Evolutionary conservation across 2,113 vertebrate genomes (phyloP).

Genomic region (Natator depressus): DNA sequence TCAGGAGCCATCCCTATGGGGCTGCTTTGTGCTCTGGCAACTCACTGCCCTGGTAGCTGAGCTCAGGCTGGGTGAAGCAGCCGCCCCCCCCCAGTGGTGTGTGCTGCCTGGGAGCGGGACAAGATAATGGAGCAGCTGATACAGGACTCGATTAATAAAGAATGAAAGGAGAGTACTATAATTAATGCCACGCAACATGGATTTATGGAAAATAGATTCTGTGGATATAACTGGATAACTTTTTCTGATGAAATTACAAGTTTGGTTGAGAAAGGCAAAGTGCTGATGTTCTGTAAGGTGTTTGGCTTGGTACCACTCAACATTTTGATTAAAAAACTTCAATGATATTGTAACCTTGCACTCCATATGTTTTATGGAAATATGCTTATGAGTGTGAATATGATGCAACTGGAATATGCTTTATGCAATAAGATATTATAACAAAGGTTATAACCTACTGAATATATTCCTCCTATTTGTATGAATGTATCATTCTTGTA

Average conservation of each 20-base stretch:
- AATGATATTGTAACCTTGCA: neutral
- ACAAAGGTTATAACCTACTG: too few species aligned
- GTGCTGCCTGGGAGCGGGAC: neutral
- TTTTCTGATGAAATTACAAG: neutral
- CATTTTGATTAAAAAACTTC: neutral
- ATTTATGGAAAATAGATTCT: neutral
- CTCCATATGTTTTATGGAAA: too few species aligned
- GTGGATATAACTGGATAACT: neutral
- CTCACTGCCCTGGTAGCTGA: neutral
- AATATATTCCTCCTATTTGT: too few species aligned
- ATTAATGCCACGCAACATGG: neutral
- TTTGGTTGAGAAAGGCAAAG: neutral
- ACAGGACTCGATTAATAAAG: neutral
- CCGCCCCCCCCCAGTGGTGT: neutral
- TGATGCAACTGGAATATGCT: too few species aligned
- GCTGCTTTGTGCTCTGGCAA: neutral
- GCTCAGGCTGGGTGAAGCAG: too few species aligned
- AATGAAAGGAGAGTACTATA: neutral
- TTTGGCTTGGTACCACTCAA: neutral
- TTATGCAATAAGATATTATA: too few species aligned
- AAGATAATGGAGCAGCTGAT: neutral
- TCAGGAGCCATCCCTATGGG: neutral
- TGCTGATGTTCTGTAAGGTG: neutral
- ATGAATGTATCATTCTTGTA: too few species aligned
- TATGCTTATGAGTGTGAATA: too few species aligned